Conservation (phyloP, 2,888 invertebrate genomes). For the Oscheius myriophilus region DNA sequence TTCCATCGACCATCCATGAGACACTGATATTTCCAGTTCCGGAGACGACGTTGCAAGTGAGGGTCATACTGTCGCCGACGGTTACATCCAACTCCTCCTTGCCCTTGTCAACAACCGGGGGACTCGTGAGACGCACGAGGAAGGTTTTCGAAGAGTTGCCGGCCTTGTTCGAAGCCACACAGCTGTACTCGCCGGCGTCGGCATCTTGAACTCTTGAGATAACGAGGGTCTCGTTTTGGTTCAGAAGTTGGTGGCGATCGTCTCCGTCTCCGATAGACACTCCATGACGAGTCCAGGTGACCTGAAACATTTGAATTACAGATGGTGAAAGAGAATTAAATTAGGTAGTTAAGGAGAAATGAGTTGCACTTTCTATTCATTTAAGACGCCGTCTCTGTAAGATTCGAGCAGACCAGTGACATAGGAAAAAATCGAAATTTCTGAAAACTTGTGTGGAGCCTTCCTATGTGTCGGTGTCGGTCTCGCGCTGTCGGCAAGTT, state of each 20-base stretch:
- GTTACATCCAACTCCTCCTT: constrained; percentile 42
- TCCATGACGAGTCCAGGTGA: constrained; percentile 44
- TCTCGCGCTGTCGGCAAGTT: too few species aligned
- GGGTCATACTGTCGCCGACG: constrained; percentile 71
- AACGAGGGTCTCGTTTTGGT: constrained; percentile 38
- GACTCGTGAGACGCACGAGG: constrained; percentile 63
- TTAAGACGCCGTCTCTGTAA: too few species aligned
- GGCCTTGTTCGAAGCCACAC: constrained; percentile 72
- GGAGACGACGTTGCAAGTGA: constrained; percentile 71
- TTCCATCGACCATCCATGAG: constrained; percentile 57
- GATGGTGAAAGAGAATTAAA: too few species aligned
- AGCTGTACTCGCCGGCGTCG: constrained; percentile 68
- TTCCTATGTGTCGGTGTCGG: too few species aligned
- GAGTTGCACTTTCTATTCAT: too few species aligned
- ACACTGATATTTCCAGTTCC: constrained; percentile 54
- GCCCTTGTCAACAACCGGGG: constrained; percentile 57
- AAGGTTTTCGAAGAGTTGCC: constrained; percentile 68
- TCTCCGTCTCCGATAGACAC: constrained; percentile 20
- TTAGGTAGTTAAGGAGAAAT: too few species aligned
- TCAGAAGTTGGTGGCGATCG: constrained; percentile 8
- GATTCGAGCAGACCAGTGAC: too few species aligned
- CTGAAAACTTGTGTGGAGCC: too few species aligned
- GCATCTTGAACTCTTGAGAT: constrained; percentile 27
- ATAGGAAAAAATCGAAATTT: too few species aligned
- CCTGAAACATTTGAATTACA: constrained; percentile 27